phyloP scores from a whole-genome alignment of 37 sponge, comb jelly and placozoan species.

The Amphimedon queenslandica region DNA sequence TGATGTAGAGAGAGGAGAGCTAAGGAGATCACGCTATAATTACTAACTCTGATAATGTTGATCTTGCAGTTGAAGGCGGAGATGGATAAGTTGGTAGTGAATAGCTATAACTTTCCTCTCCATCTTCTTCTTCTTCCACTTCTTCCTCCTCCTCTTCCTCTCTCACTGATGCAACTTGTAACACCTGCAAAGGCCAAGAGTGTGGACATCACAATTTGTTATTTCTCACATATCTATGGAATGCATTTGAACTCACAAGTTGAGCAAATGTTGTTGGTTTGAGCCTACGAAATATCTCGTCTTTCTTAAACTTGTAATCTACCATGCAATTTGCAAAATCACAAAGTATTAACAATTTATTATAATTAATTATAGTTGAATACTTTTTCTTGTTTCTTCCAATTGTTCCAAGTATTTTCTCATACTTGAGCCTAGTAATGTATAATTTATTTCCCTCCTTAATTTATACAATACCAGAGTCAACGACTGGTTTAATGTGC shows the following conservation, averaged over 20 bases:
- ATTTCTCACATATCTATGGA: too few species aligned
- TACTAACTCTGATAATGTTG: slow-evolving; percentile 65
- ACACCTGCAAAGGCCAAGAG: neutral
- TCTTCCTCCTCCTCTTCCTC: neutral
- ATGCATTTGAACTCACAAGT: slow-evolving; percentile 86
- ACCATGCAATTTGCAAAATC: neutral
- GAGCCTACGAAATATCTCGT: slow-evolving; percentile 94
- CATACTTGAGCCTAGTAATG: slow-evolving; percentile 63
- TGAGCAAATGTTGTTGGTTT: slow-evolving; percentile 96
- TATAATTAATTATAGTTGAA: slow-evolving; percentile 11
- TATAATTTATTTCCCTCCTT: too few species aligned
- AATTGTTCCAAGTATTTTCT: slow-evolving; percentile 63
- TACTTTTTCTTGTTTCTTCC: slow-evolving; percentile 81
- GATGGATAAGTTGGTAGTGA: slow-evolving; percentile 3
- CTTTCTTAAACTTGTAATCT: slow-evolving; percentile 89
- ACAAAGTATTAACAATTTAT: neutral
- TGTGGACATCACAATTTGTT: too few species aligned
- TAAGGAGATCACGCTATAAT: neutral
- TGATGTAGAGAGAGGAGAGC: too few species aligned
- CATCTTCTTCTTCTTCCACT: slow-evolving; percentile 16
- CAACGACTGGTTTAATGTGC: slow-evolving; percentile 74
- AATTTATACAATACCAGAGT: slow-evolving; percentile 75
- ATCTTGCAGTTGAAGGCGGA: slow-evolving; percentile 67
- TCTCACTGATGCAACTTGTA: slow-evolving; percentile 11
- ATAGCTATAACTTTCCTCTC: neutral